Evolutionary conservation across 2,113 vertebrate genomes (phyloP), one percentile per base, ranked within the genome.

Genomic region (Hypocryptadius cinnamomeus): DNA sequence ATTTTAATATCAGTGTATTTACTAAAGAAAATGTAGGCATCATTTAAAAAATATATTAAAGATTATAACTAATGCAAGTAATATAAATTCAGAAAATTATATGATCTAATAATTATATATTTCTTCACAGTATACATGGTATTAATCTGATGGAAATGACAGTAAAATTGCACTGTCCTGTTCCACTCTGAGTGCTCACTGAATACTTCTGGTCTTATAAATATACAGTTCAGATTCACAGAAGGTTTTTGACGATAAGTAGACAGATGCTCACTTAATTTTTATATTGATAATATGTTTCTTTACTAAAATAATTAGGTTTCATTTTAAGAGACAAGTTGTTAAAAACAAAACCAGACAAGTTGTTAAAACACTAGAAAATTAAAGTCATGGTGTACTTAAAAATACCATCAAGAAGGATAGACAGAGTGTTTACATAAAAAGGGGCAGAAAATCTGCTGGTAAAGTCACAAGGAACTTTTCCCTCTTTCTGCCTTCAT

Each of bases 281-380:
- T 93, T 94, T 93, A 66, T 89, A 91, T 91, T 51, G 87, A 93
- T 96, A 92, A 83, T 91, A 85, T 85, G 82, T 87, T 95, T 95
- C 89, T 92, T 77, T 83, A 94, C 87, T 85, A 89, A 95, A 96
- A 93, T 94, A 93, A 92, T 94, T 92, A 81, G 35, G 47, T 76
- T 93, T 92, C 81, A 89, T 87, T 92, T 94, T 87, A 92, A 91
- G 63, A 95, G 89, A 94, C 81, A 87, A 96, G 84, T 94, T 94
- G 89, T 93, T 92, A 87, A 93, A 96, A 94, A 96, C 92, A 92
- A 95, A 91, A 85, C 72, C 71, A 95, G 91, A 82, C 87, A 91
- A 94, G 84, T 90, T 95, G 93, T 73, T 95, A 92, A 94, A 96
- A 93, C 85, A 95, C 68, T 64, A 84, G 85, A 78, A 93, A 90